Evolutionary conservation across 2,113 vertebrate species (phyloP), one percentile per base, ranked within the genome.

Genomic region (Vombatus ursinus): DNA sequence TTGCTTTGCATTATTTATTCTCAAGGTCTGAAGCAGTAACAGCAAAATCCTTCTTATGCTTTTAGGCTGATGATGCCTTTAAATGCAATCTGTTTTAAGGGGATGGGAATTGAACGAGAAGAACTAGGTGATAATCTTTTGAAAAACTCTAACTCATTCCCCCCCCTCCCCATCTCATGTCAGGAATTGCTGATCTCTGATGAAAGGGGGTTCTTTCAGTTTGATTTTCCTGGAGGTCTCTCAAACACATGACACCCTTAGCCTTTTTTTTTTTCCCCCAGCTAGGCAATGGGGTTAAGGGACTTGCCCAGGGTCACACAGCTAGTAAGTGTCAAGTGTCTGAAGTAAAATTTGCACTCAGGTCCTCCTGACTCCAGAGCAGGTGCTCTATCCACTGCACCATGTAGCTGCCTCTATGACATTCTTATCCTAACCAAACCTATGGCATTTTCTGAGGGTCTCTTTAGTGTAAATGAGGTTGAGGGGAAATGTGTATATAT

Each of bases 171-270:
- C 19, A 50, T 37, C 52, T 44, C 89, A 28, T 90, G 10, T 90
- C 93, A 90, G 48, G 19, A 92, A 57, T 11, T 96, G 28, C 93
- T 94, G 52, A 54, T 92, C 28, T 68, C 95, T 94, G 91, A 91
- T 93, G 31, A 44, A 90, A 90, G 19, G 28, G 93, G 90, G 91
- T 14, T 53, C 92, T 52, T n/a, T 95, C 91, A 90, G 47, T 90
- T 84, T 44, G 90, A 14, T 94, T 97, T 49, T 52, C 51, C 89
- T 0, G 90, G 50, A 48, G 22, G 47, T 94, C 95, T 95, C 89
- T 92, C 93, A 94, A 94, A 92, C 31, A 92, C 8, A 44, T n/a
- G n/a, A 84, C 5, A 44, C 16, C 6, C 68, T 44, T 77, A 77
- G 44, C 37, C 37, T 44, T 49, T 49, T 49, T 49, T 49, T 49